Evolutionary conservation across 2,888 invertebrate species (phyloP), one percentile per base, ranked within the genome.

Genomic region (Choristoneura rosaceana): DNA sequence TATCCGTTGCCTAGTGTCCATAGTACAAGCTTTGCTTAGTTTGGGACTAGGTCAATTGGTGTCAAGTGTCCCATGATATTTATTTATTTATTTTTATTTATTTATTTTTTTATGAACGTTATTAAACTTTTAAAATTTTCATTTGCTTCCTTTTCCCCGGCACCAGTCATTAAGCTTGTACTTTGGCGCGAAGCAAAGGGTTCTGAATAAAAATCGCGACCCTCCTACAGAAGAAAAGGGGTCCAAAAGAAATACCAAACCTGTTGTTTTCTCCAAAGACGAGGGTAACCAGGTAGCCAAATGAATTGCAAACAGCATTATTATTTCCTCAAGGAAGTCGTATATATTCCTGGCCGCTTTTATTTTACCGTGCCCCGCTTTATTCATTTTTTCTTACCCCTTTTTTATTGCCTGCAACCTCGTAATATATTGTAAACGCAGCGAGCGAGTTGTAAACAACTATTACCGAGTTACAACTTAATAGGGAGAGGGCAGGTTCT

Each of bases 251-350:
- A 90, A 88, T 86, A 83, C 85, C 82, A 80, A 81, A 81, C 80
- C 83, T 89, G 91, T 92, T 93, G 94, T 93, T 93, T 92, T 90
- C 82, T 77, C 85, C 85, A 85, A 88, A 89, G 88, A 85, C 87
- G 86, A 83, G 91, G 91, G 92, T 91, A 88, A 88, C 90, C 93
- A 93, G 93, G 94, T 94, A 93, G 90, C 84, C 92, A 94, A 94
- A 94, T 94, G 94, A 94, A 94, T 94, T 94, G 94, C 93, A 94
- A 94, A 94, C 94, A 94, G 93, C 91, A 93, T 94, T 94, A 94
- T 94, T 94, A 94, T 94, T 94, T 93, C 94, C 93, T 93, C 82
- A 82, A 91, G 94, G 94, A 94, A 94, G 94, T 93, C 94, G 90
- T 94, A 94, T 92, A 94, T 94, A 94, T 94, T 91, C 91, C 87